Percentiles rank a stretch among this genome's conserved stretches.
Evolutionary conservation across 92 coral and sea anemone genomes (phyloP).

Genomic region (Zoanthus gigantus): DNA sequence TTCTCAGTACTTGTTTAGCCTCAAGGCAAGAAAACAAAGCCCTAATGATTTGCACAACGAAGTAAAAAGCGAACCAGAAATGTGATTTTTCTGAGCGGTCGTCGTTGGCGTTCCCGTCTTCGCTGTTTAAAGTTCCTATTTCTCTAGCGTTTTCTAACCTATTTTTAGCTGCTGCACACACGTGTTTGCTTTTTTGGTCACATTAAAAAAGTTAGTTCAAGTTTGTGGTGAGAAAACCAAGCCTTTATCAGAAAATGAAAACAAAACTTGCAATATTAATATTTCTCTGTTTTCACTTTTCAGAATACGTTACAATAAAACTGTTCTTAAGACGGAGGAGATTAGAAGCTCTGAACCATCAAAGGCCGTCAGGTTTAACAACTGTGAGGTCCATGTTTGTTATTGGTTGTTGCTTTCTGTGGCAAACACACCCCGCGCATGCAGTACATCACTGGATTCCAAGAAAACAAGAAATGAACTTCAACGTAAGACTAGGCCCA

Average conservation of each 20-base stretch:
- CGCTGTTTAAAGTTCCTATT: no score
- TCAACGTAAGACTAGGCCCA: slow-evolving; percentile 86
- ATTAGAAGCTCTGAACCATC: background rate
- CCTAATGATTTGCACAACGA: no score
- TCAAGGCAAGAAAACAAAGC: no score
- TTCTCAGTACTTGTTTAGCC: no score
- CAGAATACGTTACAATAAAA: background rate
- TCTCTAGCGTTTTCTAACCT: no score
- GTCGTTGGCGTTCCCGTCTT: no score
- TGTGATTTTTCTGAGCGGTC: no score
- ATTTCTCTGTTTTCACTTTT: background rate
- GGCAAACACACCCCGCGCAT: slow-evolving; percentile 48
- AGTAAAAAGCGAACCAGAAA: no score
- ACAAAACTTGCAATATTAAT: background rate
- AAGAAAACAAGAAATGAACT: slow-evolving; percentile 88
- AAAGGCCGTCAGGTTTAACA: background rate
- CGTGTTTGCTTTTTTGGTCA: no score
- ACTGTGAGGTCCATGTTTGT: slow-evolving; percentile 19
- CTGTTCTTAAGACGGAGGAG: background rate
- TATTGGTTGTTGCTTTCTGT: slow-evolving; percentile 33
- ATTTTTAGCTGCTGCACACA: no score
- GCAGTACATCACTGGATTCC: slow-evolving; percentile 93
- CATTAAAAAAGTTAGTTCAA: no score
- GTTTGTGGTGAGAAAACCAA: background rate
- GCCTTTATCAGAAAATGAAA: background rate